A percentile compares a stretch with the other conserved stretches of the same genome.
These are phyloP conservation scores for Drosophila mimica DNA, from an alignment of 2,888 invertebrate species.

Conservation along the genomic window DNA sequence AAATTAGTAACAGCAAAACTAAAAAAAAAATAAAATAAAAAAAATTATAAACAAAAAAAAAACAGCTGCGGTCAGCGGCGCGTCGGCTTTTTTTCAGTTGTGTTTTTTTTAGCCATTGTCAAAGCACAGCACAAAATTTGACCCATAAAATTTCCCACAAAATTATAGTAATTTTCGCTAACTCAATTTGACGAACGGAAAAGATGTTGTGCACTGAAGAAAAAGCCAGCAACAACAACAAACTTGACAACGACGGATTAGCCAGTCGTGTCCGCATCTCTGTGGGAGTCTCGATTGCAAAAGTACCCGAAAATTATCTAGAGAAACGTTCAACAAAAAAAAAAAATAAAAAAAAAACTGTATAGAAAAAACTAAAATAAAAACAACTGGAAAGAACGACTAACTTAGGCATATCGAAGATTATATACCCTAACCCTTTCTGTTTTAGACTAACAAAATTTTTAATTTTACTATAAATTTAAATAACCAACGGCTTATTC, in stretches of 20 bases:
- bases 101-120: slow-evolving; percentile 54
- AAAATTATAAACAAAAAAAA: slow-evolving; percentile 14
- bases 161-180: slow-evolving; percentile 79
- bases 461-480: neutral
- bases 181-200: slow-evolving; percentile 72
- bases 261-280: slow-evolving; percentile 32
- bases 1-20: slow-evolving; percentile 64
- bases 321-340: slow-evolving; percentile 36
- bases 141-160: slow-evolving; percentile 80
- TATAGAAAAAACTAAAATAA: neutral
- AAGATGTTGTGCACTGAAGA: slow-evolving; percentile 14
- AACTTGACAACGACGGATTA: slow-evolving; percentile 7
- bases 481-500: neutral
- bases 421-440: neutral
- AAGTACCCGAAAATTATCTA: slow-evolving; percentile 73
- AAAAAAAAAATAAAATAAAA: slow-evolving; percentile 24
- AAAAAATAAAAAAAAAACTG: neutral
- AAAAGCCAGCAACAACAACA: slow-evolving; percentile 30
- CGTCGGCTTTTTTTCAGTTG: slow-evolving; percentile 37
- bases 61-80: slow-evolving; percentile 64
- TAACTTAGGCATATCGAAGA: neutral
- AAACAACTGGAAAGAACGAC: neutral
- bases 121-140: slow-evolving; percentile 62
- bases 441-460: neutral
- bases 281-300: slow-evolving; percentile 73